A percentile compares a stretch with the other conserved stretches of the same genome.
Evolutionary conservation across 2,113 vertebrate genomes (phyloP).

Genomic region (Sebastes schlegelii): DNA sequence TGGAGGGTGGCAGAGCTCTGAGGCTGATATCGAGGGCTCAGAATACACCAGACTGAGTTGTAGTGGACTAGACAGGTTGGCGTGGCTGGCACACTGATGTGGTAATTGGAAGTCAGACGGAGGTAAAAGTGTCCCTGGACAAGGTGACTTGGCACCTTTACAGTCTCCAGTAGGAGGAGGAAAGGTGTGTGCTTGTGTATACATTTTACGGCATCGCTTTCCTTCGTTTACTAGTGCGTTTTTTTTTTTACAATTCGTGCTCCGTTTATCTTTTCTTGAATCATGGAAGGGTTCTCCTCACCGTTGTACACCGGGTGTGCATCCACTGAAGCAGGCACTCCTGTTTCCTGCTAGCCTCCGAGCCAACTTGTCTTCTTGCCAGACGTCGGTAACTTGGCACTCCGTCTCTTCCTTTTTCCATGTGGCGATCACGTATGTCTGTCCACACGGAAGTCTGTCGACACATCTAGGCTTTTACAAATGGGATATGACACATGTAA

Average conservation of each 20-base stretch:
- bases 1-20: conserved; percentile 41
- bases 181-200: conserved; percentile 10
- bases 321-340: conserved; percentile 67
- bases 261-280: conserved; percentile 10
- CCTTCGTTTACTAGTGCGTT: neutral
- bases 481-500: conserved; percentile 43
- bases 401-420: conserved; percentile 71
- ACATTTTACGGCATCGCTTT: neutral
- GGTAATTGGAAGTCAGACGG: conserved; percentile 40
- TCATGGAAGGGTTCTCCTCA: conserved; percentile 48
- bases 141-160: neutral
- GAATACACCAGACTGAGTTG: conserved; percentile 73
- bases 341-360: conserved; percentile 63
- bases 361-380: conserved; percentile 74
- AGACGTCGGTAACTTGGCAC: conserved; percentile 70
- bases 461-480: conserved; percentile 48
- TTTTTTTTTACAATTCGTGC: conserved; percentile 4
- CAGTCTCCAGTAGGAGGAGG: neutral
- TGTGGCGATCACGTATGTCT: conserved; percentile 76
- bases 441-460: conserved; percentile 66
- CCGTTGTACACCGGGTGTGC: conserved; percentile 57
- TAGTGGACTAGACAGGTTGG: conserved; percentile 66
- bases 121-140: conserved; percentile 12
- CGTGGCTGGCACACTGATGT: conserved; percentile 28
- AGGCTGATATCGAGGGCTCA: conserved; percentile 51